These are phyloP conservation scores for Philopedon plagiatum DNA, from an alignment of 2,888 invertebrate species.

Conservation along the genomic window DNA sequence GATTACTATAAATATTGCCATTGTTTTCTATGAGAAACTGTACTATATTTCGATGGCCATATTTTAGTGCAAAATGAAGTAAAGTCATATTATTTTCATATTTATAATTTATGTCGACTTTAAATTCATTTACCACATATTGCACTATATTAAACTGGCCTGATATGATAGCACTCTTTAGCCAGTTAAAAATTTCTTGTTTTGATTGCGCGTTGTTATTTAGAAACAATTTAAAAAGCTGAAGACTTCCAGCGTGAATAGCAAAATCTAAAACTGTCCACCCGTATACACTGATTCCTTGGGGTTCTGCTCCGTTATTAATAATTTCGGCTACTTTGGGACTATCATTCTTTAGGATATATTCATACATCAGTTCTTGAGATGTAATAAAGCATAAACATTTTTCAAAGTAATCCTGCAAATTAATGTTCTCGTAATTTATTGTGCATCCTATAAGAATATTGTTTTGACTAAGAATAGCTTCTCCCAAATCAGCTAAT, in stretches of 20 bases:
- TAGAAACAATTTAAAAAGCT: too few species aligned
- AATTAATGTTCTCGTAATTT: neutral
- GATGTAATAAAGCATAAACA: neutral
- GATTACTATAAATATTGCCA: neutral
- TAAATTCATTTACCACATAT: too few species aligned
- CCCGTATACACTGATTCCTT: too few species aligned
- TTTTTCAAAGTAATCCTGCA: neutral
- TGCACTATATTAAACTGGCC: too few species aligned
- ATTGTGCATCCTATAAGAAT: neutral
- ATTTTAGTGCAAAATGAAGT: neutral
- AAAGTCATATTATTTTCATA: neutral
- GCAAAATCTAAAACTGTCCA: too few species aligned
- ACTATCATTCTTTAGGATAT: too few species aligned
- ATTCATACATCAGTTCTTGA: neutral
- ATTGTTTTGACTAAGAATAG: neutral
- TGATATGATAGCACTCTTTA: too few species aligned
- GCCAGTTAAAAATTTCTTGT: too few species aligned
- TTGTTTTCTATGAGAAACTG: neutral
- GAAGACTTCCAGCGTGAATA: too few species aligned
- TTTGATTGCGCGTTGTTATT: too few species aligned
- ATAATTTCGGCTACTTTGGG: too few species aligned
- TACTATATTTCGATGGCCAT: neutral
- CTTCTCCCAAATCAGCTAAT: neutral
- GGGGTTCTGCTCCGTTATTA: too few species aligned
- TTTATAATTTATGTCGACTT: neutral